Base-by-base conservation (phyloP, 64 coral and sea anemone genomes). In the Platygyra sinensis region DNA sequence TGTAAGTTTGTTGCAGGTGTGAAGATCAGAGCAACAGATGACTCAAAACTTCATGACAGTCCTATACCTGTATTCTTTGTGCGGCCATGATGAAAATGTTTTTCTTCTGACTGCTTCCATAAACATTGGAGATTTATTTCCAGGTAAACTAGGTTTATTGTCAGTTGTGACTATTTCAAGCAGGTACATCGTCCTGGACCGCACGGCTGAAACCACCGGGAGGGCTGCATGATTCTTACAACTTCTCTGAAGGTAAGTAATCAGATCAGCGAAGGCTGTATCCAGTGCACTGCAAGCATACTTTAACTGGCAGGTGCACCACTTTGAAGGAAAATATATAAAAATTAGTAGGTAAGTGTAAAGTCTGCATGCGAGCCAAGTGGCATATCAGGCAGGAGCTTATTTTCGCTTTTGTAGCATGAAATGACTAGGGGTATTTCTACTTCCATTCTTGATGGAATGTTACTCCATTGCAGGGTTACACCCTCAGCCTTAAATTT, bases 71-170 rank as follows among this genome's bases (percentile, higher is more conserved):
- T 99, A 99, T 71, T 99, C 91, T 75, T 87, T 93, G 51, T 99
- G 97, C 62, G 97, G 97, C 97, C 97, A 99, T 25, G 94, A 89
- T 5, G 77, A 76, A 78, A 99, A 99, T 5, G 97, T 96, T 86
- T 99, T 91, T 78, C 97, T 88, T 42, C 97, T 62, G 24, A 89
- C 91, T 78, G 94, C 88, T 79, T 99, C 97, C 20, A 95, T 65
- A 88, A 90, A 99, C 97, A 99, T 93, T 62, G 83, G 39, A 17
- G 82, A 77, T 79, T 96, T 99, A 19, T 88, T 79, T 27, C 80
- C 82, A 31, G 89, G 67, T 13, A 75, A 78, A 67, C 87, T 89
- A 27, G 65, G 65, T 33, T 63, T 94, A 30, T 98, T 93, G 71
- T 98, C 95, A 13, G 30, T n/a, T 20, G 87, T 51, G 3, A 83